Evolutionary conservation across 2,113 vertebrate genomes (phyloP).

Genomic region (Oriolus oriolus): DNA sequence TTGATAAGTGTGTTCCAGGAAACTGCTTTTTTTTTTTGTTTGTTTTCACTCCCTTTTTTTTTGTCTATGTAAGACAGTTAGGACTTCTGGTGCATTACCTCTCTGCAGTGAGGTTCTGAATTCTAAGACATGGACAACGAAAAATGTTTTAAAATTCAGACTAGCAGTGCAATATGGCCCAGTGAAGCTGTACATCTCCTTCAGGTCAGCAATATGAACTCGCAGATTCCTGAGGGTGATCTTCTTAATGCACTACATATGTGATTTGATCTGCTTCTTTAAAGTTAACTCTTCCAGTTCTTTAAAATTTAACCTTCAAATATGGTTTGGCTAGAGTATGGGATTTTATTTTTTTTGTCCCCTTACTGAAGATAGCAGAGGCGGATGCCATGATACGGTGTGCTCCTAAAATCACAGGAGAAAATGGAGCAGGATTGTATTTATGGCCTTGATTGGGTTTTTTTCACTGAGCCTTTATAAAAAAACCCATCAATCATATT

Average conservation of each 20-base stretch:
- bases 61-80: background rate
- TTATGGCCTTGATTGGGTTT: background rate
- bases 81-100: background rate
- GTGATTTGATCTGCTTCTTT: background rate
- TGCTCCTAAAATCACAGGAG: background rate
- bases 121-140: background rate
- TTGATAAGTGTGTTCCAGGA: background rate
- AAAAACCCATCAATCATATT: background rate
- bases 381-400: background rate
- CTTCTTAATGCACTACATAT: background rate
- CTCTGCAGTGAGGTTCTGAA: background rate
- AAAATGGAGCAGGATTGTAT: background rate
- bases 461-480: background rate
- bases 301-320: background rate
- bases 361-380: background rate
- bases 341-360: background rate
- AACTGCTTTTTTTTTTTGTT: background rate
- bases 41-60: rapidly evolving
- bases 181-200: background rate
- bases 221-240: background rate
- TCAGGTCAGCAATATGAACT: background rate
- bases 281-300: background rate
- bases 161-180: background rate
- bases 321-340: background rate
- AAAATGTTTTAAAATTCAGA: background rate